Evolutionary conservation across 2,113 vertebrate species (phyloP), one percentile per base, ranked within the genome.

Genomic region (Ancistrus triradiatus): DNA sequence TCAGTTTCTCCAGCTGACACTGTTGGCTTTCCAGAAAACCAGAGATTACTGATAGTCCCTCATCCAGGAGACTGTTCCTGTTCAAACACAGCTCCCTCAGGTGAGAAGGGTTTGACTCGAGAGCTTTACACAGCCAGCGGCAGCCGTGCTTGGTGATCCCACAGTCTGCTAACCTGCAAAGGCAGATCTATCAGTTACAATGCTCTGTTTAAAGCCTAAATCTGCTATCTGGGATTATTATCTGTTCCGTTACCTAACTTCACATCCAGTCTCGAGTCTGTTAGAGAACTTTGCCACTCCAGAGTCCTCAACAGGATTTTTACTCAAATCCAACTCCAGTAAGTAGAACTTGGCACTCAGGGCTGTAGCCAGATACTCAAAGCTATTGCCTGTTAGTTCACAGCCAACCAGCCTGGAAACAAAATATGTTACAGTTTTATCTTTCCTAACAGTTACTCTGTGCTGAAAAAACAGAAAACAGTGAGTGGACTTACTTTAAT

Each of bases 401-500:
- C 80, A 84, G 72, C 57, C 21, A 63, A 43, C 74, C 71, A 84
- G 66, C 57, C 82, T 84, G 69, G 8, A 11, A 22, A 18, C 27
- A 13, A 60, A 8, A 49, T 7, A 67, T n/a, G n/a, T n/a, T n/a
- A n/a, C 3, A 15, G 11, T 40, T 66, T 53, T 14, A 51, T n/a
- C n/a, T n/a, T n/a, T n/a, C n/a, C n/a, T n/a, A n/a, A n/a, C n/a
- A n/a, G n/a, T n/a, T n/a, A n/a, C n/a, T n/a, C n/a, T n/a, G n/a
- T n/a, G n/a, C n/a, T n/a, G n/a, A n/a, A n/a, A n/a, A n/a, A n/a
- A n/a, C n/a, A n/a, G n/a, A n/a, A n/a, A n/a, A n/a, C n/a, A n/a
- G n/a, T n/a, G n/a, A n/a, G n/a, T n/a, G n/a, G n/a, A n/a, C n/a
- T 72, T 53, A 84, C 82, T 80, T 77, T 56, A 84, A 73, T 69